Evolutionary conservation across 2,113 vertebrate genomes (phyloP).

Genomic region (Tricholaema leucomelas): DNA sequence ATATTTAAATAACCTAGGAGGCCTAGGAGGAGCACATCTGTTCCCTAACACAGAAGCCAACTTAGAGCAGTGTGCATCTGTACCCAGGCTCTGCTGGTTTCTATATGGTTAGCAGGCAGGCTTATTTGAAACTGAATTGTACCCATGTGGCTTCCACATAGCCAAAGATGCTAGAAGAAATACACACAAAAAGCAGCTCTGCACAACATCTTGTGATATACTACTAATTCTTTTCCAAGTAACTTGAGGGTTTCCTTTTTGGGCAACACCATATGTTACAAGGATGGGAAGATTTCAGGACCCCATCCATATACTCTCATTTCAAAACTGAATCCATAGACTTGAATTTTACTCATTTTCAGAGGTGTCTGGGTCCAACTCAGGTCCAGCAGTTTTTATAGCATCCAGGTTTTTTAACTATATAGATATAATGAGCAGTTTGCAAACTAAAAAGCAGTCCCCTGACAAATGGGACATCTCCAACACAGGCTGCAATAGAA

Average conservation of each 20-base stretch:
- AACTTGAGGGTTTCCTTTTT: neutral
- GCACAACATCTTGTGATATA: neutral
- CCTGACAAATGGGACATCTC: neutral
- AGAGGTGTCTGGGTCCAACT: neutral
- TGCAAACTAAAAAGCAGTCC: neutral
- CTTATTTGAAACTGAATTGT: neutral
- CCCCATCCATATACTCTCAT: neutral
- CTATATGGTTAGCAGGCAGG: neutral
- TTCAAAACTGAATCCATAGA: neutral
- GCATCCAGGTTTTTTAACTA: neutral
- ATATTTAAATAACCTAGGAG: neutral
- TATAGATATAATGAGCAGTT: neutral
- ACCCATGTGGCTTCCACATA: neutral
- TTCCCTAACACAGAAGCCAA: neutral
- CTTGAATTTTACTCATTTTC: neutral
- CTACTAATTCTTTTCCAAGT: neutral
- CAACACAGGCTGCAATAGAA: neutral
- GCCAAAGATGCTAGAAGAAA: neutral
- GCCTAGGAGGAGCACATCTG: neutral
- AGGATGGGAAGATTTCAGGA: neutral
- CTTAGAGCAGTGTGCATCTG: neutral
- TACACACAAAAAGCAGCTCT: neutral
- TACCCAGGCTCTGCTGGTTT: neutral
- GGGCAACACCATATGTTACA: neutral
- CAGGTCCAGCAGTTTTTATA: neutral